These are phyloP conservation scores for Atrina japonica DNA, from an alignment of 2,888 invertebrate species.

Conservation along the genomic window DNA sequence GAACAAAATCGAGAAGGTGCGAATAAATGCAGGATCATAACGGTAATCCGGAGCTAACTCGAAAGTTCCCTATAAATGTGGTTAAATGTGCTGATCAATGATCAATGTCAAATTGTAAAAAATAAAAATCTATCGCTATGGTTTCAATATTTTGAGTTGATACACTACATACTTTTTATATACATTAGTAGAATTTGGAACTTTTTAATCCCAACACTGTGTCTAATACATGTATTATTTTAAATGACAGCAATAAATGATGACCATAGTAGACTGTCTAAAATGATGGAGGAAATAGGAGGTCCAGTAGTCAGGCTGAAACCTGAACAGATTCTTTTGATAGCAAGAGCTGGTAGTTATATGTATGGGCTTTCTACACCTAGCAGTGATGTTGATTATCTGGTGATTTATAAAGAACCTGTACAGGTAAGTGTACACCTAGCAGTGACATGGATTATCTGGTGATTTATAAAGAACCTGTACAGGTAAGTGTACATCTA, in stretches of 20 bases:
- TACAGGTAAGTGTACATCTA: constrained; percentile 57
- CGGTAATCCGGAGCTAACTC: too few relatives aligned
- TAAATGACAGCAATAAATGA: constrained; percentile 61
- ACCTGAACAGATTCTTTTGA: constrained; percentile 71
- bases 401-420: constrained; percentile 70
- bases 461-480: constrained; percentile 70
- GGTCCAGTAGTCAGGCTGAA: constrained; percentile 64
- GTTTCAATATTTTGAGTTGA: too few relatives aligned
- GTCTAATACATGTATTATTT: too few relatives aligned
- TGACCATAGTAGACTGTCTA: constrained; percentile 51
- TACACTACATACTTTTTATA: too few relatives aligned
- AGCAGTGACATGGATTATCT: constrained; percentile 61
- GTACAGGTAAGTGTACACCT: constrained; percentile 57
- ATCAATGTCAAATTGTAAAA: too few relatives aligned
- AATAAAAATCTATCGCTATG: too few relatives aligned
- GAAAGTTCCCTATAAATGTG: too few relatives aligned
- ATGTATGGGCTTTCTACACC: constrained; percentile 74
- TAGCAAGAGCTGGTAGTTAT: constrained; percentile 74
- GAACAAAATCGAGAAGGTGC: too few relatives aligned
- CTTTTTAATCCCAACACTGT: too few relatives aligned
- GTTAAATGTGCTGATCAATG: too few relatives aligned
- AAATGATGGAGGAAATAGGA: constrained; percentile 69
- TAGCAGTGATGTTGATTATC: constrained; percentile 74
- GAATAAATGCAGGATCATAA: too few relatives aligned
- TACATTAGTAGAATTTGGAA: too few relatives aligned